Evolutionary conservation across 2,113 vertebrate genomes (phyloP), one percentile per base, ranked within the genome.

Genomic region (Spea bombifrons): DNA sequence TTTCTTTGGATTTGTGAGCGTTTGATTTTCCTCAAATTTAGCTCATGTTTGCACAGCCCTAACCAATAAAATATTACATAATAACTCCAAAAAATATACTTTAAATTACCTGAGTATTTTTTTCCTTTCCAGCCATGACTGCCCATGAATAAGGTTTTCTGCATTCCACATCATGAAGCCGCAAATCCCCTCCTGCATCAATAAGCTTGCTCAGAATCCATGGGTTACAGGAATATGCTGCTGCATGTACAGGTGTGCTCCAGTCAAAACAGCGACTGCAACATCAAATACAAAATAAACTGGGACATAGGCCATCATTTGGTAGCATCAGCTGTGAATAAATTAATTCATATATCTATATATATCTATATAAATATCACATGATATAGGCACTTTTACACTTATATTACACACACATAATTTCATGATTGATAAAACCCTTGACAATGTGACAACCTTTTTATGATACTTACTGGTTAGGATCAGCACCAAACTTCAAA

Each of bases 181-280:
- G 82, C 45, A 96, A 83, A 68, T 97, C 95, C 66, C 94, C 95
- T 2, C 95, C 95, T 5, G 88, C 90, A 67, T 94, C 94, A 86
- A 97, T 71, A 3, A 96, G 75, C 66, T 82, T 87, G 76, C 93
- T 92, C 59, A 96, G 91, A 75, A 96, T 85, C 83, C 90, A 84
- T 43, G 89, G 91, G 49, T 89, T 92, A 57, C 93, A 92, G 3
- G 95, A 96, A 81, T 95, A 94, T 0, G 93, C 94, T 1, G 93
- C 95, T 6, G 94, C 94, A 0, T 97, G 95, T 15, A 96, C 90
- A 0, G 94, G 94, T 4, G 94, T 96, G 83, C 94, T 96, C 45
- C 88, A 86, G 52, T 96, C 94, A 0, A 86, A 86, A 86, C 94
- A 95, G 79, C 94, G 94, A 73, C 95, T 97, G 76, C 4, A 73